Percentiles rank a stretch among this genome's conserved stretches.
Evolutionary conservation across 2,113 vertebrate species (phyloP).

Genomic region (Rynchops niger): DNA sequence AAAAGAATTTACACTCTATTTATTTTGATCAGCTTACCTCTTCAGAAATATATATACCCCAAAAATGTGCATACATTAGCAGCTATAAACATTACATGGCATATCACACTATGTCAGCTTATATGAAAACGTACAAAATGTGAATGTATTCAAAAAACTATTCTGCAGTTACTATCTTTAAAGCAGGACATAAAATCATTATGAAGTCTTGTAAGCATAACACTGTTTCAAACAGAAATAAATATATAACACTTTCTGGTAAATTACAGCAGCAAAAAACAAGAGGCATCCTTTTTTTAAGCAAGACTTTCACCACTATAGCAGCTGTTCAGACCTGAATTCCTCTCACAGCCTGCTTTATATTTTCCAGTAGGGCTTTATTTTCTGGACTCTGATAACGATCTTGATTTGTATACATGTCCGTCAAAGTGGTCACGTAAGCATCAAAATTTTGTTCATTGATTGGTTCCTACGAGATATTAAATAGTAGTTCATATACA

Average conservation of each 20-base stretch:
- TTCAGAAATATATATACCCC: constrained; percentile 95
- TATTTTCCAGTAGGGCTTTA: constrained; percentile 98
- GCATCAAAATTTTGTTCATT: constrained; percentile 99
- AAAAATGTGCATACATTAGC: constrained; percentile 96
- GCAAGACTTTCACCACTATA: constrained; percentile 77
- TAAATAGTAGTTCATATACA: constrained; percentile 85
- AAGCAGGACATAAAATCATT: constrained; percentile 90
- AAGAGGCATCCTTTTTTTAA: constrained; percentile 84
- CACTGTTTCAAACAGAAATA: constrained; percentile 88
- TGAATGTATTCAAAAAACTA: constrained; percentile 97
- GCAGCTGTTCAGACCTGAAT: constrained; percentile 93
- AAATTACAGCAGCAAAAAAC: constrained; percentile 87
- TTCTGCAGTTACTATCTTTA: constrained; percentile 88
- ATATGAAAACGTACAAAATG: constrained; percentile 99
- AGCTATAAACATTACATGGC: constrained; percentile 95
- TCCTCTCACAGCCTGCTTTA: constrained; percentile 99
- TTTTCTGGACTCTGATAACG: constrained; percentile 99
- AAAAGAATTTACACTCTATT: constrained; percentile 89
- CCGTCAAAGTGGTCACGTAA: constrained; percentile 98
- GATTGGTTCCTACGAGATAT: constrained; percentile 92
- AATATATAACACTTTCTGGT: constrained; percentile 91
- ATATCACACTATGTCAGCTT: constrained; percentile 93
- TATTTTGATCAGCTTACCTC: constrained; percentile 88
- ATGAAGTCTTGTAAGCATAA: constrained; percentile 90
- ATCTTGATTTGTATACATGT: constrained; percentile 98